Base-by-base conservation (phyloP, 2,113 vertebrate species). In the Nothocercus nigrocapillus region DNA sequence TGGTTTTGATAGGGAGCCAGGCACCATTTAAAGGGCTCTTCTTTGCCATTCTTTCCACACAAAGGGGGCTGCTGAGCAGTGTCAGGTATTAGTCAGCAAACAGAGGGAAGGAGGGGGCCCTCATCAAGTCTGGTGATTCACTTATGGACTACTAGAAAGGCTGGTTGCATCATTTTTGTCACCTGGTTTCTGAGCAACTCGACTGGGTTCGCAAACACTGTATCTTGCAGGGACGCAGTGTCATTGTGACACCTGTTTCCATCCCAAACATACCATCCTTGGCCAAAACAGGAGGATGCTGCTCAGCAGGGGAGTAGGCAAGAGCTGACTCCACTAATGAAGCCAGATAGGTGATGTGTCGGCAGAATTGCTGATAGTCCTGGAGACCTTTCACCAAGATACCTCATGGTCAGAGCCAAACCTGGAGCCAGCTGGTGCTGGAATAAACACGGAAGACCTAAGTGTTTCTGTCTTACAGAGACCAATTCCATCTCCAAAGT, bases 1-100 rank as follows among this genome's bases (percentile, higher is more conserved):
- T 97, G 89, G 93, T 97, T 97, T 97, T 96, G 95, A 95, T 94
- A 91, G 80, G 85, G 77, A 96, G 96, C 97, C 96, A 97, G 94
- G 95, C 96, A 66, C 84, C 21, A 58, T 95, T 95, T 84, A 97
- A 97, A 98, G 97, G 97, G 96, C 95, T 96, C 84, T 93, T 94
- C 96, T 75, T 61, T 95, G 92, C 94, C 0, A 1, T 78, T 88
- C 91, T 61, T 91, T 80, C 88, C 88, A 83, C 11, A 22, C 42
- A 56, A 67, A 78, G 80, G 81, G 90, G 95, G 76, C 92, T 2
- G 1, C 40, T 1, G 13, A 80, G 36, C 70, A 1, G 1, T 84
- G 72, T 95, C 76, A 85, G 69, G 73, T 85, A 75, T 96, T 94
- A 90, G 91, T 96, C 93, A 97, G 95, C 93, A 77, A 70, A 88